Base-by-base conservation (phyloP, 2,888 invertebrate species). In the Watsonalla cultraria region DNA sequence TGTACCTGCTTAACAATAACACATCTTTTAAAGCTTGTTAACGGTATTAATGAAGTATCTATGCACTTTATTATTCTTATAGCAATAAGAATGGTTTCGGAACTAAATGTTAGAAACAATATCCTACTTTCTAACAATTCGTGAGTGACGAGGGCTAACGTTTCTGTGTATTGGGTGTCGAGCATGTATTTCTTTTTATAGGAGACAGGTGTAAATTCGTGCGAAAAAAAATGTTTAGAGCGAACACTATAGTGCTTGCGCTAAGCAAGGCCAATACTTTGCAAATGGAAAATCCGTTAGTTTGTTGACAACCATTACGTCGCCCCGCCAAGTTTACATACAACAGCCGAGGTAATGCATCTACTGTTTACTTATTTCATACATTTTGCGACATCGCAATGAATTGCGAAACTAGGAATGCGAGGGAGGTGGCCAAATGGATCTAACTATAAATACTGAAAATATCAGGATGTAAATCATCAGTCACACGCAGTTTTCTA, bases 291-390 rank as follows among this genome's bases (percentile, higher is more conserved):
- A 81, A 74, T 76, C 80, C 78, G 81, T 80, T 84, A 82, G 78
- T 72, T 76, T 86, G 78, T 88, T 82, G 84, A 81, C 85, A 83
- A 70, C 70, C 66, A 76, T 89, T 88, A 87, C 88, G 83, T 82
- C 68, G 78, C 61, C 67, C 66, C 68, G 73, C 71, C 65, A 68
- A 80, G 80, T 81, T 84, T 78, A 81, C 87, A 82, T 84, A 85
- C 78, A 78, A 75, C 73, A 75, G 73, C 71, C 79, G 81, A 84
- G 86, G 85, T 86, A 86, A 89, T 87, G 87, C 80, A 84, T 74
- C 74, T 73, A 79, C 74, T 90, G 84, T 90, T 90, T 89, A 85
- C 89, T 80, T 84, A 87, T 88, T 86, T 88, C 86, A 87, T 87
- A 79, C 78, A 86, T 82, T 87, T 88, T 84, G 80, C 84, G 85